A percentile compares a stretch with the other conserved stretches of the same genome.
phyloP scores from a whole-genome alignment of 2,113 vertebrate species.

The Thunnus thynnus region DNA sequence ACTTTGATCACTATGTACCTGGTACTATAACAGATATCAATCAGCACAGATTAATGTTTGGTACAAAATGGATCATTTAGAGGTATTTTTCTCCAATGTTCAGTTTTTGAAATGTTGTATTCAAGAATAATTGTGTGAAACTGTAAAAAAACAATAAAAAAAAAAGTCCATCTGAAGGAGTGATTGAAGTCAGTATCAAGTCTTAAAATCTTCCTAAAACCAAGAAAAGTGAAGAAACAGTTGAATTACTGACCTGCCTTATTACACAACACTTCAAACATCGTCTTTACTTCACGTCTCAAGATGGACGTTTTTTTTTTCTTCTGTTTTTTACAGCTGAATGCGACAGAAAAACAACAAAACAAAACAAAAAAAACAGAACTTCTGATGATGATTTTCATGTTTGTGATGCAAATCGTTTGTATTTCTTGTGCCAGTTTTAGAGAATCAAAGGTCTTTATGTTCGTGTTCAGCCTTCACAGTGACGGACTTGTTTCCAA shows the following conservation, averaged over 20 bases:
- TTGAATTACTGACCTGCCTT: constrained; percentile 26
- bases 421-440: constrained; percentile 64
- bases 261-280: not conserved
- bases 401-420: constrained; percentile 37
- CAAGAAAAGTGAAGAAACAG: not conserved
- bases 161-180: not conserved
- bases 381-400: constrained; percentile 11
- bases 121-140: not conserved
- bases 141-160: not conserved
- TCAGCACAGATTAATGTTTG: not conserved
- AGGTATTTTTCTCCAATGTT: not conserved
- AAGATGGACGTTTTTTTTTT: not conserved
- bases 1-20: constrained; percentile 45
- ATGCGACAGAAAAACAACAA: not conserved
- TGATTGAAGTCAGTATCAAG: not conserved
- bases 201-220: not conserved
- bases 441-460: constrained; percentile 18
- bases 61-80: not conserved
- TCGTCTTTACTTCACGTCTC: not conserved
- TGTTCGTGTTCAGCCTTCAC: constrained; percentile 23
- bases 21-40: constrained; percentile 22
- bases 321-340: not conserved
- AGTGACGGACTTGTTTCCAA: not conserved
- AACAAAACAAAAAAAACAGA: not conserved
- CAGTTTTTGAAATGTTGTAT: constrained; percentile 2